A percentile compares a stretch with the other conserved stretches of the same genome.
Conservation (phyloP, 2,888 invertebrate genomes). For the Nomada fabriciana region DNA sequence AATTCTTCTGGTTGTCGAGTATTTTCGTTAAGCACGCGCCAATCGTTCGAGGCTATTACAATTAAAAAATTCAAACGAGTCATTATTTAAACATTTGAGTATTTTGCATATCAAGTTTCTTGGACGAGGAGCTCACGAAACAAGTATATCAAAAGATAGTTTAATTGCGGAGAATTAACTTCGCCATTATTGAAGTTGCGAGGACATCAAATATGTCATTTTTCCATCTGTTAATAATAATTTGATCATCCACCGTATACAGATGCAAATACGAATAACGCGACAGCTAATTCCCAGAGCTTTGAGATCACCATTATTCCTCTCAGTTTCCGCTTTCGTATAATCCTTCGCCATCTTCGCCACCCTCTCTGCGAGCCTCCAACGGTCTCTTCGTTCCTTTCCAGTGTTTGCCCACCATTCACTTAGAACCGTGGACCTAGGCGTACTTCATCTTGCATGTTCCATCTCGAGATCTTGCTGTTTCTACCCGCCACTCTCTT, state of each 20-base stretch:
- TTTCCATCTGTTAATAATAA: too few relatives aligned
- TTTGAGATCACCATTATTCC: slow-evolving; percentile 50
- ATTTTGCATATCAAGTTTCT: too few relatives aligned
- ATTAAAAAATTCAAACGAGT: too few relatives aligned
- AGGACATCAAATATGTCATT: too few relatives aligned
- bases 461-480: slow-evolving; percentile 31
- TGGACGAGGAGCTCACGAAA: too few relatives aligned
- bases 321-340: slow-evolving; percentile 49
- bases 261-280: background rate
- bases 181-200: too few relatives aligned
- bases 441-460: slow-evolving; percentile 56
- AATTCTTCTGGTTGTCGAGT: background rate
- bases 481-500: slow-evolving; percentile 13
- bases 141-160: too few relatives aligned
- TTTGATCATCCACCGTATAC: too few relatives aligned
- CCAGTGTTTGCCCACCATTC: slow-evolving; percentile 71
- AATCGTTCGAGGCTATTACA: too few relatives aligned
- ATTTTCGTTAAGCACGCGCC: too few relatives aligned
- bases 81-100: too few relatives aligned
- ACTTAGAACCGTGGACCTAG: slow-evolving; percentile 71
- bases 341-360: slow-evolving; percentile 56
- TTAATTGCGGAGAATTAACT: too few relatives aligned
- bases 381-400: slow-evolving; percentile 65
- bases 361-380: slow-evolving; percentile 49
- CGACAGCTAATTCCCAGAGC: background rate